A percentile compares a stretch with the other conserved stretches of the same genome.
Evolutionary conservation across 1,140 invertebrate species (phyloP).

Genomic region (Psix sp.): DNA sequence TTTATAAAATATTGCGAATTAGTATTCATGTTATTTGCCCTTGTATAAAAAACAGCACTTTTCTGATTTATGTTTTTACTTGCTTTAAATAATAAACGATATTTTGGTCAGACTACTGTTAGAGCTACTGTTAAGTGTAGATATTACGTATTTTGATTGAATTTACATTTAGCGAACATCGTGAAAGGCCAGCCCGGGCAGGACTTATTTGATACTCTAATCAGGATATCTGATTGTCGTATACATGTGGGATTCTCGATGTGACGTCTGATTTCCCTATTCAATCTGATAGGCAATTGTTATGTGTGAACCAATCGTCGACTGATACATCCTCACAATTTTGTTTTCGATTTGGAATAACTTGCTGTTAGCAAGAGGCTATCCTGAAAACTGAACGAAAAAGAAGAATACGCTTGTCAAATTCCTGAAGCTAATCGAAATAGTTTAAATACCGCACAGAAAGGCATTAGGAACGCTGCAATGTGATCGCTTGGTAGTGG

Average conservation of each 20-base stretch:
- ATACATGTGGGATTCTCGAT: constrained; percentile 39
- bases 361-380: too few species aligned
- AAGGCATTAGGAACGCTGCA: constrained; percentile 7
- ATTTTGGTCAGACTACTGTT: constrained; percentile 8
- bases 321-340: constrained; percentile 27
- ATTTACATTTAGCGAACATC: constrained; percentile 36
- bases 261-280: constrained; percentile 54
- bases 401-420: constrained; percentile 10
- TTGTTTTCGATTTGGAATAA: constrained; percentile 14
- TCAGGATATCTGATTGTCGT: constrained; percentile 54
- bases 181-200: constrained; percentile 50
- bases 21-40: too few species aligned
- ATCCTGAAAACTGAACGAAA: neutral
- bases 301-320: constrained; percentile 33
- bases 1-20: too few species aligned
- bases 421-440: constrained; percentile 7
- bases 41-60: too few species aligned
- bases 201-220: constrained; percentile 56
- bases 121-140: constrained; percentile 9
- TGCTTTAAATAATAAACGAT: too few species aligned
- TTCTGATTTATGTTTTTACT: too few species aligned
- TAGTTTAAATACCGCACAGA: constrained; percentile 15
- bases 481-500: neutral
- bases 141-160: constrained; percentile 46
- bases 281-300: constrained; percentile 45